Evolutionary conservation across 2,888 invertebrate genomes (phyloP).

Genomic region (Lydus trimaculatus): DNA sequence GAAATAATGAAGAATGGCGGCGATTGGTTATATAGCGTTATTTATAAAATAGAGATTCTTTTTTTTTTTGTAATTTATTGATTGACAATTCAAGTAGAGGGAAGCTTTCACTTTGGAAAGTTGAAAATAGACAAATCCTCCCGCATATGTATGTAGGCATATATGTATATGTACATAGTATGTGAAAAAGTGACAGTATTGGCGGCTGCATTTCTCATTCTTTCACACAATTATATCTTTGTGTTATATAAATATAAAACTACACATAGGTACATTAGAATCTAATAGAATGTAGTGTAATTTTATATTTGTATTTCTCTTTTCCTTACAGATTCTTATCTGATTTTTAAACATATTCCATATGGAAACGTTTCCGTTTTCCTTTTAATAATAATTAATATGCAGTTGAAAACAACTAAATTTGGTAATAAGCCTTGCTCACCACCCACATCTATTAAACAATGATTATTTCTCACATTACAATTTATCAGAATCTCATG

Average conservation of each 20-base stretch:
- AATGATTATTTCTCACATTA: background rate
- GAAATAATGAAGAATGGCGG: no score
- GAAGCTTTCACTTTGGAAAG: constrained; percentile 32
- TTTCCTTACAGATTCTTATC: background rate
- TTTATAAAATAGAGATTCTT: background rate
- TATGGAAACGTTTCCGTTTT: background rate
- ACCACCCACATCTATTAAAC: background rate
- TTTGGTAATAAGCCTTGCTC: constrained; percentile 1
- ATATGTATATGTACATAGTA: background rate
- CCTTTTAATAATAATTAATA: background rate
- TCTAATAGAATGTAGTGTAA: background rate
- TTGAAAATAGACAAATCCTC: background rate
- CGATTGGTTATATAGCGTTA: no score
- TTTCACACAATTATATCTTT: background rate
- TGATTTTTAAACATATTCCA: no score
- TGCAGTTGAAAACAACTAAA: background rate
- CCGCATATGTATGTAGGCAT: background rate
- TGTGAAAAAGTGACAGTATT: background rate
- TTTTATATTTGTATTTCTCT: background rate
- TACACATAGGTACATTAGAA: background rate
- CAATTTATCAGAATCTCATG: background rate
- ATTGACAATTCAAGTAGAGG: background rate
- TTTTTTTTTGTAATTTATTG: background rate
- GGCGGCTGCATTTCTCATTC: background rate
- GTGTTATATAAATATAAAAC: background rate